Evolutionary conservation across 2,888 invertebrate genomes (phyloP), one percentile per base, ranked within the genome.

Genomic region (Andrena bucephala): DNA sequence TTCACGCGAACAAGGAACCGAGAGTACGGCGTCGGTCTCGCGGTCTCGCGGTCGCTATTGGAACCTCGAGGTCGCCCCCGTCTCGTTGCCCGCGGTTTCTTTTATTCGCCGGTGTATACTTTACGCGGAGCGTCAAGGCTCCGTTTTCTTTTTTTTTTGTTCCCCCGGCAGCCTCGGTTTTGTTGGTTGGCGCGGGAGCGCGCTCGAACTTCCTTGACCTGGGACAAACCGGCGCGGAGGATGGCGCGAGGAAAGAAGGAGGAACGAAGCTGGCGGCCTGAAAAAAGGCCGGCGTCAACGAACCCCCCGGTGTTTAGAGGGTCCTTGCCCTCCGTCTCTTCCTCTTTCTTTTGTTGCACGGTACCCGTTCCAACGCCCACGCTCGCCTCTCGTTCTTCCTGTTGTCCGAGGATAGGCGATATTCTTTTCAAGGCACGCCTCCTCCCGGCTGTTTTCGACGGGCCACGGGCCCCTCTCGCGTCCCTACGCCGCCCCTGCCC

Each of bases 401-500:
- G 16, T 10, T 54, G 27, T 70, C 13, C 8, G 66, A n/a, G 71
- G 62, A 65, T 72, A 75, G 62, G 42, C 73, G 62, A 68, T 81
- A 69, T 71, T 84, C 87, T 75, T 84, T 75, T 29, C 68, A 75
- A 77, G 75, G 69, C 78, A 68, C 48, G 63, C 77, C 77, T 69
- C 77, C 68, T 63, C 57, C 31, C 27, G 60, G 36, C 24, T 57
- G 68, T 60, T 82, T 81, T 81, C 31, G 62, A 10, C 66, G 42
- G 36, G 75, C 67, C 81, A 20, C 50, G 16, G 20, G 36, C 60
- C 50, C 29, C 42, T 42, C 42, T 42, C 42, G 42, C 42, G 42
- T 5, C 42, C 42, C 42, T 42, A 16, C 42, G 42, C 16, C 42
- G 42, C 13, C 54, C 73, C 76, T 65, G 82, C 77, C 83, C 85